Base-by-base conservation (phyloP, 2,113 vertebrate species). In the Brienomyrus brachyistius region DNA sequence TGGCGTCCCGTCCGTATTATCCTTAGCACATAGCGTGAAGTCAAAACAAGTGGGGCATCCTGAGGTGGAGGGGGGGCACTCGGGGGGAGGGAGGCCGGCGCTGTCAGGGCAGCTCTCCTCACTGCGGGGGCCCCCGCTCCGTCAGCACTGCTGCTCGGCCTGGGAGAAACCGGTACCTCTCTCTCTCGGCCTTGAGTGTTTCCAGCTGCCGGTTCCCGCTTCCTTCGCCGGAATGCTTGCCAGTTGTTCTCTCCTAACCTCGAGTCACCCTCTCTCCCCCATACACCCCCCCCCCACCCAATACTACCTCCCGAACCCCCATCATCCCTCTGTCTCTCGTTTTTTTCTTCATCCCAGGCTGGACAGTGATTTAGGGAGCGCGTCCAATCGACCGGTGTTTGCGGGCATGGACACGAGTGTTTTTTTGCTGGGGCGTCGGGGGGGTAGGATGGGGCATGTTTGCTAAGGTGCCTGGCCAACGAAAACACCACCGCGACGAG, bases 361-460 rank as follows among this genome's bases (percentile, higher is more conserved):
- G 94, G 93, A 93, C 94, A 94, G 95, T 95, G 96, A 96, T 96
- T 96, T 96, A 95, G 94, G 93, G 93, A 94, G 94, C 93, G 93
- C 92, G 91, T 95, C 93, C 94, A 94, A 94, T 95, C 91, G 94
- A 92, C 93, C 23, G 94, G 88, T 93, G 93, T 95, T 96, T 95
- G 95, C 89, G 92, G 92, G 93, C 92, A 90, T 91, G 91, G 91
- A 92, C 90, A 93, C 83, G 93, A 91, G 91, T 93, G 93, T 89
- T 87, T 62, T 23, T 90, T 56, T 86, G 54, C 86, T 62, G 90
- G 86, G 66, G 50, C 2, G 40, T 40, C 40, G 40, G 66, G 35
- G 52, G 92, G 92, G 52, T 21, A 54, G 54, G 95, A 94, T 92
- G 92, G 74, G 92, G 92, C 93, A 90, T 93, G 87, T 93, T 89